Conservation (phyloP, 2,888 invertebrate genomes). For the Creontiades dilutus region DNA sequence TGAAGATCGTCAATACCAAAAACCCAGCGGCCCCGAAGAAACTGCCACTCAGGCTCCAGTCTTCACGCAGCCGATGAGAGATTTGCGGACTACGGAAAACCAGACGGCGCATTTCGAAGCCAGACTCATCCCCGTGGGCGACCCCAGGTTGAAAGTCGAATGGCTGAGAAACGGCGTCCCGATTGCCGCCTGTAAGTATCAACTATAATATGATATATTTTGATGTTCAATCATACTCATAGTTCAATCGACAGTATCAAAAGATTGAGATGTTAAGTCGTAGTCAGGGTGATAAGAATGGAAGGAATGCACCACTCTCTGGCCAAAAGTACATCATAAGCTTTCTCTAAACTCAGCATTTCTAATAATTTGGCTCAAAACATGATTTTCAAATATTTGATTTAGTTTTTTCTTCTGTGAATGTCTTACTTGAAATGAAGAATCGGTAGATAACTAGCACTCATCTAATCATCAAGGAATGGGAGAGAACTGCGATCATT, state of each 20-base stretch:
- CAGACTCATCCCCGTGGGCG: conserved; percentile 95
- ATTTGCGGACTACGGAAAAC: conserved; percentile 91
- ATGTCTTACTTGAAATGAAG: too few species aligned
- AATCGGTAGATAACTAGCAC: too few species aligned
- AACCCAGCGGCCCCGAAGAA: conserved; percentile 88
- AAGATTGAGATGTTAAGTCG: background rate
- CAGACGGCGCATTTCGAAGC: conserved; percentile 97
- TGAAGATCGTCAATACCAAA: conserved; percentile 88
- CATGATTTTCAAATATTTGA: too few species aligned
- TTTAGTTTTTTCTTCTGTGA: too few species aligned
- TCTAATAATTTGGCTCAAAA: too few species aligned
- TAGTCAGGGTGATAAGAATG: background rate
- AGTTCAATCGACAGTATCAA: too few species aligned
- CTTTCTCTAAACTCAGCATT: too few species aligned
- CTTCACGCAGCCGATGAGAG: conserved; percentile 94
- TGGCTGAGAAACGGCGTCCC: conserved; percentile 96
- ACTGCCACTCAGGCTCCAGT: conserved; percentile 91
- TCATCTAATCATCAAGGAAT: too few species aligned
- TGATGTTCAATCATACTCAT: too few species aligned
- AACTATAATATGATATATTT: background rate
- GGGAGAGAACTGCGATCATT: too few species aligned
- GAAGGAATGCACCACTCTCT: too few species aligned
- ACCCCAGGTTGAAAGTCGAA: conserved; percentile 93
- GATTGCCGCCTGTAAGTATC: conserved; percentile 88
- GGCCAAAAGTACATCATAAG: too few species aligned